Conservation (phyloP, 2,113 vertebrate genomes). For the Verasper variegatus region DNA sequence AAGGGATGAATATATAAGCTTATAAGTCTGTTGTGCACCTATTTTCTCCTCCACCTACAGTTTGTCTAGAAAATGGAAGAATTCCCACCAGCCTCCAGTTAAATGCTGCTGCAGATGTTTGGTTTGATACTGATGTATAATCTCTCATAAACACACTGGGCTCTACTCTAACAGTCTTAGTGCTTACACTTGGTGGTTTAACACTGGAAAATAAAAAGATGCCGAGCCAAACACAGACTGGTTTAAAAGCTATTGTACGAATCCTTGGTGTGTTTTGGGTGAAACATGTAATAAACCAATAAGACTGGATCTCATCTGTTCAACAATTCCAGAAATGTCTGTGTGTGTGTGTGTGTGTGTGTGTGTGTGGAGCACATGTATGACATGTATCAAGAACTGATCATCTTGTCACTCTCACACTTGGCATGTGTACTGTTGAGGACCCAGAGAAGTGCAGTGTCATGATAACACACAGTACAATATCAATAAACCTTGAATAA, state of each 20-base stretch:
- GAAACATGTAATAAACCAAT: not conserved
- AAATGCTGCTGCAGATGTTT: constrained; percentile 33
- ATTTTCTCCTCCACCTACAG: not conserved
- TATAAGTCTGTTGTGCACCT: constrained; percentile 22
- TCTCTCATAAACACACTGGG: constrained; percentile 36
- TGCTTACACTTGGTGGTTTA: not conserved
- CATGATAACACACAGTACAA: too few relatives aligned
- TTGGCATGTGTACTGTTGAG: too few relatives aligned
- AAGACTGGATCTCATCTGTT: not conserved
- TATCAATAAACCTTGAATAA: too few relatives aligned
- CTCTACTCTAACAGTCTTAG: not conserved
- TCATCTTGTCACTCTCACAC: too few relatives aligned
- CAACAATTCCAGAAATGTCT: not conserved
- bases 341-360: too few relatives aligned
- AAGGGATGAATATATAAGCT: constrained; percentile 4
- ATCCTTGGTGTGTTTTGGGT: not conserved
- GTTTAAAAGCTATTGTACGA: not conserved
- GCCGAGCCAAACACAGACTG: not conserved
- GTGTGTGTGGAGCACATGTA: too few relatives aligned
- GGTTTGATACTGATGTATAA: constrained; percentile 41
- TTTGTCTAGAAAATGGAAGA: not conserved
- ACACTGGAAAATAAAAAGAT: not conserved
- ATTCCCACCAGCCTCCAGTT: constrained; percentile 35
- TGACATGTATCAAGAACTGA: too few relatives aligned
- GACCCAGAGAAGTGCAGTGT: too few relatives aligned